Evolutionary conservation across 53 echinoderm and acorn worm genomes (phyloP), one percentile per base, ranked within the genome.

Genomic region (Apostichopus leukothele): DNA sequence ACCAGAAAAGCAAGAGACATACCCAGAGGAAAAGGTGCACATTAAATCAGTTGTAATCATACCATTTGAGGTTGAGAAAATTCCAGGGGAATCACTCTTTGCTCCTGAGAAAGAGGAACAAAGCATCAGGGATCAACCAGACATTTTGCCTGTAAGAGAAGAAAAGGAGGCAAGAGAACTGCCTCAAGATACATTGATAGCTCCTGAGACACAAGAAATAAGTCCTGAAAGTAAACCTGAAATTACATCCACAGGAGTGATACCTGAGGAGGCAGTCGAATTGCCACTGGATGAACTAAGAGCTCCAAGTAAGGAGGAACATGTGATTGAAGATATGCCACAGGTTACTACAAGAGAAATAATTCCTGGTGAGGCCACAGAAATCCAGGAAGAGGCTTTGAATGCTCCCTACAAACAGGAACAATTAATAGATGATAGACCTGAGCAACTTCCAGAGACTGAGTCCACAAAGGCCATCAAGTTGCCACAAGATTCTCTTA

Each of bases 321-420:
- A 1, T 67, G 61, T 67, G 5, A 39, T 76, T 23, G 89, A 91
- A 63, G 76, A 75, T 74, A 87, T 66, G 53, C 51, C 89, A 68
- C 86, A 86, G 76, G 61, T 79, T 54, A 50, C 86, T 89, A 52
- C 85, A 66, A 75, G 75, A 1, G 87, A 79, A 9, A 74, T 78
- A 13, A 91, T 53, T 19, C 60, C 88, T 90, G 91, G 76, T 51
- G 89, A 94, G 76, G 92, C 74, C 52, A 75, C 52, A 11, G 83
- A 91, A 76, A 74, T 89, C 23, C 75, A 27, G 26, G 54, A 60
- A 55, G 60, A 60, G 21, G 18, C 20, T 23, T 55, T 83, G 55
- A 25, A 8, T 83, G 60, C 83, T 55, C 83, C 83, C 6, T 23
- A 55, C 25, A 83, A 5, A 83, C 53, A 83, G 16, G 83, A 83